Conservation (phyloP, 2,888 invertebrate species). For the Aelia acuminata region DNA sequence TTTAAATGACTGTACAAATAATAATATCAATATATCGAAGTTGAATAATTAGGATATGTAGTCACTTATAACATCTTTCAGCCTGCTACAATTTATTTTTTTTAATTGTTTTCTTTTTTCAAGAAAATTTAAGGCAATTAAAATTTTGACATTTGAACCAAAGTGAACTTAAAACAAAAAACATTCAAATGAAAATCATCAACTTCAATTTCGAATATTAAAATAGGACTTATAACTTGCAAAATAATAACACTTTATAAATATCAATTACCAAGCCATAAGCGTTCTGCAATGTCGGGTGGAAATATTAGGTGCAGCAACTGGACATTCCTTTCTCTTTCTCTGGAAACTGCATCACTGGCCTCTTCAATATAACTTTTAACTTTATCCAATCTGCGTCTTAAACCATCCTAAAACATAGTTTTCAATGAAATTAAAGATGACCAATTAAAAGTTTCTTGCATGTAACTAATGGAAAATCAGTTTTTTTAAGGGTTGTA, state of each 20-base stretch:
- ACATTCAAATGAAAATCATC: no score
- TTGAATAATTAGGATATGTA: not conserved
- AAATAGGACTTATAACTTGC: no score
- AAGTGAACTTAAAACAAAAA: no score
- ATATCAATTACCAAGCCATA: constrained; percentile 86
- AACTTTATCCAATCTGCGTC: constrained; percentile 93
- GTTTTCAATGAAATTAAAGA: not conserved
- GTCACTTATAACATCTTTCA: no score
- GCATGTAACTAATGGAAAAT: not conserved
- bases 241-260: not conserved
- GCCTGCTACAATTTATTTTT: no score
- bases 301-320: constrained; percentile 94
- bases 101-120: not conserved
- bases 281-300: constrained; percentile 91
- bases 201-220: no score
- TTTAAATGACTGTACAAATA: not conserved
- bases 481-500: no score
- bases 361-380: constrained; percentile 95
- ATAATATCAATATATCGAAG: not conserved
- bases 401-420: constrained; percentile 81
- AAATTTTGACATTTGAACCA: no score
- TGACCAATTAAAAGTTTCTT: not conserved
- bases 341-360: constrained; percentile 91
- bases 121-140: no score
- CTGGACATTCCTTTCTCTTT: constrained; percentile 94